Conservation (phyloP, 2,888 invertebrate genomes). For the Chymomyza fuscimana region DNA sequence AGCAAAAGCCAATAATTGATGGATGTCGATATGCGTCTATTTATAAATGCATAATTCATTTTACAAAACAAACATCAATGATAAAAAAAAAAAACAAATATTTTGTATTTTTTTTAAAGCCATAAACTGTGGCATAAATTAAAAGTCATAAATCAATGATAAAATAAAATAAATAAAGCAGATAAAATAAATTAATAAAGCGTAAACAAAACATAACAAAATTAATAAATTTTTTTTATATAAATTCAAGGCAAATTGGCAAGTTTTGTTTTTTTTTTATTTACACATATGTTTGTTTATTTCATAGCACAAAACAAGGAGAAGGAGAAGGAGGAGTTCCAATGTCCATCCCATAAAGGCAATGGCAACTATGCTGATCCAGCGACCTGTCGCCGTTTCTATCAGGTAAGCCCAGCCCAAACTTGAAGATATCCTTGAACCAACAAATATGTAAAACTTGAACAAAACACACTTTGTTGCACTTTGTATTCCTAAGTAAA, state of each 20-base stretch:
- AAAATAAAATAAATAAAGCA: not conserved
- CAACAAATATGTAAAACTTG: no score
- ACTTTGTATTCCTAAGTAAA: not conserved
- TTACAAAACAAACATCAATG: not conserved
- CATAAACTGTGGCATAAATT: not conserved
- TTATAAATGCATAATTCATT: constrained; percentile 6
- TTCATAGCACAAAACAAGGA: constrained; percentile 76
- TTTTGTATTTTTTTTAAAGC: not conserved
- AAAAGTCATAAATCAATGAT: constrained; percentile 2
- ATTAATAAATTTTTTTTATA: not conserved
- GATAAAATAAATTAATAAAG: constrained; percentile 5
- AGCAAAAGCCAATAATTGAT: not conserved
- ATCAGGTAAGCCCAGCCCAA: constrained; percentile 83
- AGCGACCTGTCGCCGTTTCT: constrained; percentile 91
- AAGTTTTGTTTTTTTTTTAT: constrained; percentile 5
- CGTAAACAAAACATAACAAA: not conserved
- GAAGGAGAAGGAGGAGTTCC: constrained; percentile 83
- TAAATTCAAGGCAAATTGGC: not conserved
- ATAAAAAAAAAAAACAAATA: constrained; percentile 2
- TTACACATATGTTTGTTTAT: not conserved
- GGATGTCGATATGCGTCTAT: not conserved
- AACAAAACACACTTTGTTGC: no score
- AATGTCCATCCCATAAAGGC: constrained; percentile 90
- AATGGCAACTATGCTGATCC: constrained; percentile 95
- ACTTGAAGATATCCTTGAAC: not conserved